Conservation (phyloP, 35 echinoderm and acorn worm species). For the Nesometra sesokonis region DNA sequence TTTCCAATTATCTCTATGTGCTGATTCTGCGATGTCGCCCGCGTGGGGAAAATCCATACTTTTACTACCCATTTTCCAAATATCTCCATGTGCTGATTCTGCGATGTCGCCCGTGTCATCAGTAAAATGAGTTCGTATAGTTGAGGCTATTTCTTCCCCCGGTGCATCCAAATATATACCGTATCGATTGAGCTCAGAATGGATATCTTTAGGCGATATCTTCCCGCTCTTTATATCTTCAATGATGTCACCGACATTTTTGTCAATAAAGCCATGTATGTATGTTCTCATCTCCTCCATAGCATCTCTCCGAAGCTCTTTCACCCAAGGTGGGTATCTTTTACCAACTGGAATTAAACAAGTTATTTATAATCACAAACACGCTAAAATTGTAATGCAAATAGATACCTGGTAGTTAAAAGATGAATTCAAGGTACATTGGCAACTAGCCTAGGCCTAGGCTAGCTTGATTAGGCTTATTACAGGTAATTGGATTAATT, state of each 20-base stretch:
- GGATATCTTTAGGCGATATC: not conserved
- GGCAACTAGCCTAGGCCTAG: too few species aligned
- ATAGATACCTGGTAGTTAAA: too few species aligned
- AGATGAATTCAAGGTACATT: too few species aligned
- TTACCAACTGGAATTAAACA: not conserved
- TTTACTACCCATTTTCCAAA: too few species aligned
- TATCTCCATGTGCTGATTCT: not conserved
- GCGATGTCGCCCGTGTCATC: not conserved
- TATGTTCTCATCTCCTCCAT: not conserved
- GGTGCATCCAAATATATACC: not conserved
- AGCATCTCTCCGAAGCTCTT: not conserved
- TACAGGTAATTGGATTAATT: too few species aligned
- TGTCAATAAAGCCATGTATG: not conserved
- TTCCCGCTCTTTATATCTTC: not conserved
- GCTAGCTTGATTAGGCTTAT: too few species aligned
- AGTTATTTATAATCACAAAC: not conserved
- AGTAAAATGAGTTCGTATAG: not conserved
- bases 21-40: not conserved
- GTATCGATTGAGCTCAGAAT: not conserved
- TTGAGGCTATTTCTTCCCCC: not conserved
- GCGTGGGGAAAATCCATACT: not conserved
- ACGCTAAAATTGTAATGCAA: too few species aligned
- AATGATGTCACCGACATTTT: not conserved
- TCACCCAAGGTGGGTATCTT: not conserved
- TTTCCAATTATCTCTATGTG: not conserved